Percentiles rank a stretch among this genome's conserved stretches.
phyloP scores from a whole-genome alignment of 2,888 invertebrate species.

The Drosophila demipolita region DNA sequence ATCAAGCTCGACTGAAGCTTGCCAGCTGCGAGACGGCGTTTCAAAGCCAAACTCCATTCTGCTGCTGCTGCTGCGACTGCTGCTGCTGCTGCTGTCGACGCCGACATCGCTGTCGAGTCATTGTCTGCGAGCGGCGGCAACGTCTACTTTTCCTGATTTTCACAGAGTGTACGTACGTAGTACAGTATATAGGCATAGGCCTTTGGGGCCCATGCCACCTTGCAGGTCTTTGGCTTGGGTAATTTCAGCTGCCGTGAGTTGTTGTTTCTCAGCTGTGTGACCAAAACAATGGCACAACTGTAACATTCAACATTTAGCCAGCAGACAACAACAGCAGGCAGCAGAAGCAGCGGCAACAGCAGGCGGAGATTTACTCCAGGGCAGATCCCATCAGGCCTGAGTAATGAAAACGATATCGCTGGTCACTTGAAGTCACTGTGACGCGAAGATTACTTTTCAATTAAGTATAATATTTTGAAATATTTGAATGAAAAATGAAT shows the following conservation, averaged over 20 bases:
- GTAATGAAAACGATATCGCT: slow-evolving; percentile 34
- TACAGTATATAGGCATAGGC: slow-evolving; percentile 38
- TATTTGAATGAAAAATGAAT: background rate
- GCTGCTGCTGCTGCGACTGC: slow-evolving; percentile 4
- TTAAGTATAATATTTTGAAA: background rate
- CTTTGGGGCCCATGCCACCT: slow-evolving; percentile 71
- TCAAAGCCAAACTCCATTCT: slow-evolving; percentile 57
- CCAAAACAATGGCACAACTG: slow-evolving; percentile 77
- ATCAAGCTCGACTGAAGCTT: slow-evolving; percentile 70
- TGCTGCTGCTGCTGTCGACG: slow-evolving; percentile 21
- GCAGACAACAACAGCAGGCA: slow-evolving; percentile 23
- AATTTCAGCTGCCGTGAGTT: slow-evolving; percentile 71
- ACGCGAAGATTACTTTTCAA: slow-evolving; percentile 1
- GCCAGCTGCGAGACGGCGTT: slow-evolving; percentile 53
- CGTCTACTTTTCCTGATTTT: slow-evolving; percentile 77
- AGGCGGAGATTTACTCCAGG: slow-evolving; percentile 55
- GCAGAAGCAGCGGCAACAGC: slow-evolving; percentile 38
- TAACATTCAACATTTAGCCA: slow-evolving; percentile 45
- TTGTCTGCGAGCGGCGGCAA: slow-evolving; percentile 61
- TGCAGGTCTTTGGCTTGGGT: slow-evolving; percentile 81
- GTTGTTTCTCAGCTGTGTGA: slow-evolving; percentile 77
- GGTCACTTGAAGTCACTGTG: slow-evolving; percentile 42
- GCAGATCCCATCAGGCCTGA: slow-evolving; percentile 51
- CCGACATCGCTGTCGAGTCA: slow-evolving; percentile 56
- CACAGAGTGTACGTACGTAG: slow-evolving; percentile 47